Evolutionary conservation across 2,797 vertebrate genomes (phyloP), one percentile per base, ranked within the genome.

Genomic region (Liparis tanakae): DNA sequence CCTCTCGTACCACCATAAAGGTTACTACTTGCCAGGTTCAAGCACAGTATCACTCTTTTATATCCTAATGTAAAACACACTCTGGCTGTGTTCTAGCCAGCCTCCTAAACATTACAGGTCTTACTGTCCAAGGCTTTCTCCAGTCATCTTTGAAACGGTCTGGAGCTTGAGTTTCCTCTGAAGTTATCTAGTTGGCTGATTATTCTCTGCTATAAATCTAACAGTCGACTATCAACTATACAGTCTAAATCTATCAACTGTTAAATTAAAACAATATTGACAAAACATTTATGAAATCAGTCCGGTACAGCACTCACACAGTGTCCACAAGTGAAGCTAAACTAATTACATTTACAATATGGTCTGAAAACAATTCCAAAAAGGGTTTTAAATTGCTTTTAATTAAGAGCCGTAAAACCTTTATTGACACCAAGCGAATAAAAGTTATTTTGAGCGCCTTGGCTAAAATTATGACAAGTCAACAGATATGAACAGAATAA

Each of bases 21-120:
- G 90, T 93, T 93, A 89, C 87, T 90, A 90, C 91, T 89, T 89
- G 89, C 88, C 87, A 92, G 81, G 91, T 92, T 93, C 89, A 93
- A 90, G 89, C 91, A 83, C 83, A 93, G 89, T 92, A 87, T 92
- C 92, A 91, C 85, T 89, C 91, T 81, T 88, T 91, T 81, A 84
- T 87, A 85, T 79, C 79, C 80, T 94, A 92, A 94, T 94, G 87
- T 89, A 82, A 94, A 94, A 92, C 93, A 93, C 88, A 91, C 91
- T 78, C 64, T 34, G 72, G 34, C 77, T 56, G 72, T 62, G 72
- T 71, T 64, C 63, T 67, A 72, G 59, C 51, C 67, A 70, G 70
- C 73, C 63, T 60, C 54, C 77, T 72, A 72, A 87, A 88, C 22
- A 65, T 43, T 81, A 54, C 75, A 76, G 72, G 25, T 9, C 78